Evolutionary conservation across 2,888 invertebrate genomes (phyloP).

Genomic region (Trisateles emortualis): DNA sequence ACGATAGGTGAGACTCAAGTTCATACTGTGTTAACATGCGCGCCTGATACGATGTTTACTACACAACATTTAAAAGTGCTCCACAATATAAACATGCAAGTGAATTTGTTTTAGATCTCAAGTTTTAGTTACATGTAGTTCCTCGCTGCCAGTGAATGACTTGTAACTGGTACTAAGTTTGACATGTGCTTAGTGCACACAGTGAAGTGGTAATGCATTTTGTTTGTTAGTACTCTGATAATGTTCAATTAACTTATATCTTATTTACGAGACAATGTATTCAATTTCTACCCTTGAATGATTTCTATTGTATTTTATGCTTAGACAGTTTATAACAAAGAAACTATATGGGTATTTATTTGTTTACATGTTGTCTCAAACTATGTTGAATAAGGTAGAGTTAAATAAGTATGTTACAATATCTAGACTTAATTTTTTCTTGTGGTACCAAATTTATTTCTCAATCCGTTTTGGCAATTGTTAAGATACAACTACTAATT

Average conservation of each 20-base stretch:
- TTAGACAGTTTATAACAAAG: no score
- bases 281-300: no score
- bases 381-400: no score
- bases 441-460: no score
- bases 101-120: slow-evolving; percentile 38
- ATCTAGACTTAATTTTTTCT: no score
- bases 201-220: not conserved
- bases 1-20: slow-evolving; percentile 30
- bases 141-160: slow-evolving; percentile 19
- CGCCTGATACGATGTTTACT: slow-evolving; percentile 10
- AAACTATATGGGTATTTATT: no score
- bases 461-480: no score
- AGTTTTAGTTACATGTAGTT: slow-evolving; percentile 30
- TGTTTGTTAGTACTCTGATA: not conserved
- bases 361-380: no score
- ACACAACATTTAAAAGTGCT: slow-evolving; percentile 10
- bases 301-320: no score
- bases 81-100: slow-evolving; percentile 22
- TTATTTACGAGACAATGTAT: no score
- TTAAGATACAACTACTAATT: no score
- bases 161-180: not conserved
- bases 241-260: not conserved
- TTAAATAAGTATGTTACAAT: no score
- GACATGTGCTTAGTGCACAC: not conserved
- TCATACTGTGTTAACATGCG: slow-evolving; percentile 28